These are phyloP conservation scores for Fregata magnificens DNA, from an alignment of 2,113 vertebrate species.

Conservation along the genomic window DNA sequence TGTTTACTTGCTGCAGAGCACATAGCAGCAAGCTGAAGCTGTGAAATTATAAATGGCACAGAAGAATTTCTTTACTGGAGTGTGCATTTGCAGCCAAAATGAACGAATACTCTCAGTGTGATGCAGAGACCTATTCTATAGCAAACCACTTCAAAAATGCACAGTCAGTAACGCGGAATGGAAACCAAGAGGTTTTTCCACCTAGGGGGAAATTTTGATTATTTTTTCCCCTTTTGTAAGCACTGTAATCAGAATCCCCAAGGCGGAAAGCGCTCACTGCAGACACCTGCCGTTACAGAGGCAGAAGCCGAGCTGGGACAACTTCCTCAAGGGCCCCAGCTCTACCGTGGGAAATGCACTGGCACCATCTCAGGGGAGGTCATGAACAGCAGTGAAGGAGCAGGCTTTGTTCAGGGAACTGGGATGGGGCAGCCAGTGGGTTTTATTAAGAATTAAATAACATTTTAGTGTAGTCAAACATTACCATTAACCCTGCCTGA, in stretches of 20 bases:
- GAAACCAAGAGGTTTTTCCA: not conserved
- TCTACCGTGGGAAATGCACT: fast-evolving
- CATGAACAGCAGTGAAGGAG: not conserved
- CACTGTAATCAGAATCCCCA: no score
- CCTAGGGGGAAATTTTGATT: not conserved
- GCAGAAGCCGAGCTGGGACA: not conserved
- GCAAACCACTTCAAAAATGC: not conserved
- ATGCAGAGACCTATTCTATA: not conserved
- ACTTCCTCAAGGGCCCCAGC: fast-evolving
- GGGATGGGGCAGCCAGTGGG: not conserved
- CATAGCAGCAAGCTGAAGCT: not conserved
- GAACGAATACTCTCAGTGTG: fast-evolving
- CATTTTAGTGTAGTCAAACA: not conserved
- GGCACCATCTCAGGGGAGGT: no score
- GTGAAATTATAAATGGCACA: not conserved
- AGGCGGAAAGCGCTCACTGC: not conserved
- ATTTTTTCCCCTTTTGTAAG: no score
- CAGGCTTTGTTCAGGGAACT: fast-evolving
- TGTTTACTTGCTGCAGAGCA: not conserved
- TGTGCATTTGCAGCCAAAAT: not conserved
- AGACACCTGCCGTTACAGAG: no score
- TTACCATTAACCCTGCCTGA: no score
- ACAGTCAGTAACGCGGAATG: no score
- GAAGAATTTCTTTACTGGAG: not conserved
- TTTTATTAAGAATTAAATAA: not conserved